phyloP scores from a whole-genome alignment of 2,113 vertebrate genomes.

The Passer domesticus region DNA sequence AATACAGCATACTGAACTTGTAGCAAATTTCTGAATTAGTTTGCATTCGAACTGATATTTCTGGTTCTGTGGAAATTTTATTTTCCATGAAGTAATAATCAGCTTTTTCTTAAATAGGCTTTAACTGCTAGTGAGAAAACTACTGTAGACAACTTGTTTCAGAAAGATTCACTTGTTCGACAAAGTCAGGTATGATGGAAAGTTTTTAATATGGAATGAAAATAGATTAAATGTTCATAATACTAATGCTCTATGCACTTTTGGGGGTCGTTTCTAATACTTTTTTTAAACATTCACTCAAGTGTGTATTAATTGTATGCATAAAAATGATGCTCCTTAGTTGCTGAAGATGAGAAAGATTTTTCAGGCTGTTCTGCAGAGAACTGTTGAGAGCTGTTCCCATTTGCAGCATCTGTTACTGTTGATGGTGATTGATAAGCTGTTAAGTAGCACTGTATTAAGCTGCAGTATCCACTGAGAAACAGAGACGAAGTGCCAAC shows the following conservation, averaged over 20 bases:
- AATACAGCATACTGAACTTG: not conserved
- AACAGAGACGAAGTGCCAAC: not conserved
- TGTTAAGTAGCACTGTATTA: not conserved
- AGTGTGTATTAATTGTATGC: not conserved
- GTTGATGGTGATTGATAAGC: not conserved
- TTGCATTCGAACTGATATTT: not conserved
- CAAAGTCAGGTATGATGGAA: constrained; percentile 88
- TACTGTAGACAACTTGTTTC: constrained; percentile 89
- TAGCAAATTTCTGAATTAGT: not conserved
- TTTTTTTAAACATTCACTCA: not conserved
- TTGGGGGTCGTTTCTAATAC: not conserved
- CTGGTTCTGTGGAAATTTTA: not conserved
- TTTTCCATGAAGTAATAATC: not conserved
- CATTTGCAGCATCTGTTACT: not conserved
- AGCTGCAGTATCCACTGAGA: not conserved
- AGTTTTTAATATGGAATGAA: not conserved
- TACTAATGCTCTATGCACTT: not conserved
- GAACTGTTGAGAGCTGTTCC: not conserved
- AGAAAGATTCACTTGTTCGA: constrained; percentile 87
- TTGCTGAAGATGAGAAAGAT: not conserved
- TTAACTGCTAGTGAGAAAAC: constrained; percentile 90
- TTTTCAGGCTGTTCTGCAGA: not conserved
- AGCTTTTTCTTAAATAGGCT: constrained; percentile 70
- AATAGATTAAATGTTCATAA: not conserved
- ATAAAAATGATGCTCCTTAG: not conserved